Evolutionary conservation across 2,797 vertebrate species (phyloP), one percentile per base, ranked within the genome.

Genomic region (Lagocephalus sceleratus): DNA sequence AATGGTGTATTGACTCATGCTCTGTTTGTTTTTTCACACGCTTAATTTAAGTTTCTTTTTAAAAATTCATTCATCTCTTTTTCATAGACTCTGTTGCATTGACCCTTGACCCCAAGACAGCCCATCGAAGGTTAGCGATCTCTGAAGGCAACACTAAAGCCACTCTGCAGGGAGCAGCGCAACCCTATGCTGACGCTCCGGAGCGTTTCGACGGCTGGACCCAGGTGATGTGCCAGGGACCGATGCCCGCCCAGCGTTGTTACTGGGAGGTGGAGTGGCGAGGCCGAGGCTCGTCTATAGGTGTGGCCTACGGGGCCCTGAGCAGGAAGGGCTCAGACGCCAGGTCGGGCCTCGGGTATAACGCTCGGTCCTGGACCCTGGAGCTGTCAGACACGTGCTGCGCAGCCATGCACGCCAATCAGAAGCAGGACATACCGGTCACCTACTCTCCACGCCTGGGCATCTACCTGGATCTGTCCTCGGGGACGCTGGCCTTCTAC

Each of bases 261-360:
- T 92, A 92, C 73, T 92, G 91, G 92, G 92, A 92, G 81, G 89
- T 90, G 63, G 90, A 92, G 54, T 92, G 91, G 89, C 57, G 90
- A 9, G 90, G 90, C 1, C 69, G 81, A 1, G 90, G 91, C 25
- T 91, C 90, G 1, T 89, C 89, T 0, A 41, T 91, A 53, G 91
- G 90, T 2, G 85, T 92, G 8, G 84, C 79, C 38, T 89, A 90
- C 0, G 63, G 66, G 0, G 61, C 88, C 0, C 39, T 92, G 60
- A 52, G 1, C 49, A 76, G 89, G 51, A 91, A 92, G 55, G 90
- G 89, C 20, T 63, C 81, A 0, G 91, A 91, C 2, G 75, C 85
- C 6, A 63, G 78, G 10, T 85, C 90, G 0, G 89, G 91, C 1
- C 82, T 92, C 1, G 91, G 92, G 0, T 92, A 92, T 79, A 93